Conservation (phyloP, 2,888 invertebrate species). For the Sphaeridia pumilis region DNA sequence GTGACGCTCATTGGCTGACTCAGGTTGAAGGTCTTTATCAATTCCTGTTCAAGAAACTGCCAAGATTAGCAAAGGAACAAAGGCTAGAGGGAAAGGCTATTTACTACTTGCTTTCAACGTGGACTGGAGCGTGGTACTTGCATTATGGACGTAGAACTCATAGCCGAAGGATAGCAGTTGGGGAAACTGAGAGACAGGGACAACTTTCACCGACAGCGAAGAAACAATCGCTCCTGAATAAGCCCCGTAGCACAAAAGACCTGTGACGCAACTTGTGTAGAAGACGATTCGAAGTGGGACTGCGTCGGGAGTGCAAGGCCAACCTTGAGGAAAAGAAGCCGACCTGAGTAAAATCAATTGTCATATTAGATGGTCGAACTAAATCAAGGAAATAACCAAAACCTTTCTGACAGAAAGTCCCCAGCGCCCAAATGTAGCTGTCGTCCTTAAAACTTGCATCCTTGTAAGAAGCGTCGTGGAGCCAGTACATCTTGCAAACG, state of each 20-base stretch:
- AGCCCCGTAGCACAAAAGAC: background rate
- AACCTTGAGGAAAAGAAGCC: too few species aligned
- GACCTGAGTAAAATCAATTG: too few species aligned
- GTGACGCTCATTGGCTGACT: background rate
- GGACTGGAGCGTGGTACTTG: background rate
- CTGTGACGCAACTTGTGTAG: background rate
- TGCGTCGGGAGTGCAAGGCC: background rate
- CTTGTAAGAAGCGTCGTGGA: background rate
- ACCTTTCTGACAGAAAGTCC: background rate
- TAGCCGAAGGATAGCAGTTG: background rate
- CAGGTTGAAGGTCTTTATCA: background rate
- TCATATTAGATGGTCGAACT: background rate
- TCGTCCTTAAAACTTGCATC: background rate
- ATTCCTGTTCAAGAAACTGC: background rate
- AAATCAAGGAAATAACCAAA: background rate
- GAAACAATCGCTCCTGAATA: background rate
- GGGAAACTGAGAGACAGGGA: background rate
- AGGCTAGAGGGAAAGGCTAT: background rate
- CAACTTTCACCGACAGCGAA: background rate
- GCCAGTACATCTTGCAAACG: background rate
- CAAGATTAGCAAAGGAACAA: background rate
- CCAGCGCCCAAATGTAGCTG: background rate
- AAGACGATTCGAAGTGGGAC: background rate
- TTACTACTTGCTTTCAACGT: background rate
- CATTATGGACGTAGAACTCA: background rate